These are phyloP conservation scores for Pangasius macronema DNA, from an alignment of 2,797 vertebrate species.

Conservation along the genomic window DNA sequence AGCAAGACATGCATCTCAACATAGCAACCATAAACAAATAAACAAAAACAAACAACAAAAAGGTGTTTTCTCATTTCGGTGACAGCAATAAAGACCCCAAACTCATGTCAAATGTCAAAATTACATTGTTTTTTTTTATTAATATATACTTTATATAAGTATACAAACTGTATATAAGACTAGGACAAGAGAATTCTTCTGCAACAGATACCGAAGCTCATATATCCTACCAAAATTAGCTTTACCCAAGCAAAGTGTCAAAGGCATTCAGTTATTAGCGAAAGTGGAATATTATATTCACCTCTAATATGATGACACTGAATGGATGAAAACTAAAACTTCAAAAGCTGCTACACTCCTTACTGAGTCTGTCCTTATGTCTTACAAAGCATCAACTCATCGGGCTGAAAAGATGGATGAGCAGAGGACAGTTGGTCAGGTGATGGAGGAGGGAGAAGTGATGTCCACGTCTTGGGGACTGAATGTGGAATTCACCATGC, in stretches of 20 bases:
- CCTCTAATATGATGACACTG: background rate
- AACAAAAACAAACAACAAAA: constrained; percentile 42
- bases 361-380: background rate
- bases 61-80: constrained; percentile 22
- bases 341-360: background rate
- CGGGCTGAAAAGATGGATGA: constrained; percentile 22
- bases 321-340: background rate
- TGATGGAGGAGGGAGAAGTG: constrained; percentile 33
- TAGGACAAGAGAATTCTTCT: background rate
- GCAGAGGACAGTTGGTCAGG: constrained; percentile 31
- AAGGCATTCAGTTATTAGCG: background rate
- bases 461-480: constrained; percentile 47
- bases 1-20: constrained; percentile 38
- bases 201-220: too few species aligned
- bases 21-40: constrained; percentile 50
- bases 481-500: constrained; percentile 66
- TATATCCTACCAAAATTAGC: background rate
- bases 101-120: constrained; percentile 33
- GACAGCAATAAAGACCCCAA: background rate
- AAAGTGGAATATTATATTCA: background rate
- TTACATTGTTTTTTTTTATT: background rate
- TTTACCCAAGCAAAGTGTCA: background rate
- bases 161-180: background rate
- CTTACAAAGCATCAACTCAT: constrained; percentile 5
- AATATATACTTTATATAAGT: background rate